Base-by-base conservation (phyloP, 2,113 vertebrate species). In the Prunella fulvescens region DNA sequence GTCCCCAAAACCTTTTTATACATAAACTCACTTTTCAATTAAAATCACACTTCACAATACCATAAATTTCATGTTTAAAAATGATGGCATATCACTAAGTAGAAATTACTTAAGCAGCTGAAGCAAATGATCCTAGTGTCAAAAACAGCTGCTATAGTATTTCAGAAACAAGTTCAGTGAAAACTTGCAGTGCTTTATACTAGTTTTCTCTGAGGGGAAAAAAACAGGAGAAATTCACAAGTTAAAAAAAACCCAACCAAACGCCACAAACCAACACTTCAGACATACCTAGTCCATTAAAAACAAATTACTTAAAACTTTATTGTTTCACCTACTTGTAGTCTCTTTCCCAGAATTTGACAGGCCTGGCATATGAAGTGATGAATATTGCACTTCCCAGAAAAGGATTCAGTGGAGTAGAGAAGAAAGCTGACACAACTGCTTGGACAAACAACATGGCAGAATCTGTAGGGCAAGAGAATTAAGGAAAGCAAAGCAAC, bases 321-420 rank as follows among this genome's bases (percentile, higher is more conserved):
- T 42, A 64, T 88, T 60, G 40, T 78, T 93, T 88, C 94, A 97
- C 98, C 92, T 97, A 99, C 98, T 99, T 99, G 96, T 99, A 99
- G 90, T 99, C 98, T 98, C 98, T 98, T 92, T 99, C 99, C 99
- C 99, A 99, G 97, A 99, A 99, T 88, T 99, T 99, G 94, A 99
- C 98, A 66, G 99, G 98, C 71, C 99, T 97, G n/a, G 98, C 98
- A 19, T 99, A 99, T 18, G 99, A 99, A 89, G 98, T 99, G 97
- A 99, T 99, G 88, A 99, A 99, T 96, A 99, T 99, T 96, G 98
- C 99, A 96, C 99, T 99, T 93, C 99, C 99, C 95, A 99, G 96
- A 88, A 99, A 99, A 37, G 99, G 99, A 93, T 99, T 99, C 28
- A 99, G 90, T 16, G 99, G 99, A 40, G 99, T 98, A 84, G 98